Evolutionary conservation across 1,140 invertebrate genomes (phyloP), one percentile per base, ranked within the genome.

Genomic region (Diorhabda sublineata): DNA sequence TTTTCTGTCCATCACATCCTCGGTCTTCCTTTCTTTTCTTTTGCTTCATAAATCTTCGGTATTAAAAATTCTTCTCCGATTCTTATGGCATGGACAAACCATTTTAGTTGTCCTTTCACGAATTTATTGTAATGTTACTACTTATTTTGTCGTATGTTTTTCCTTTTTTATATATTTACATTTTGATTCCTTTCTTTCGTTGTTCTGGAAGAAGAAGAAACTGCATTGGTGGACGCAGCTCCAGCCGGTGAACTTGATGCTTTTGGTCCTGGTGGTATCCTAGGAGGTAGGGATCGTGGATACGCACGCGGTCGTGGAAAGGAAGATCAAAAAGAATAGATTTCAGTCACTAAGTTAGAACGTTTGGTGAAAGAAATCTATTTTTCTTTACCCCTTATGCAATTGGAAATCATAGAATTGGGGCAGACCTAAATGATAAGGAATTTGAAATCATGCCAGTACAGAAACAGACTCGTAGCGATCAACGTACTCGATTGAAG

Each of bases 331-430:
- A 98, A 99, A 80, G 96, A 98, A 86, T 99, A 97, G 97, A 87
- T 95, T 64, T 98, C 98, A 58, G 97, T 99, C 0, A 99, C 98
- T 65, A 99, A 99, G 81, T 87, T 99, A 5, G 98, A 98, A 5
- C 93, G 98, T 78, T 73, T 99, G 11, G 98, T 99, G 0, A 91
- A 94, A 73, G 97, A 99, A 80, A 99, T 99, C 77, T 99, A 99
- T 79, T 86, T 98, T 85, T 99, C 97, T 62, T 83, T 99, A 5
- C 98, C 98, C 9, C 99, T 99, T 79, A 99, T 99, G 88, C 98
- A 99, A 85, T 96, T 91, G 78, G 98, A 99, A 85, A 99, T 99
- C 82, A 98, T 99, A 73, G 98, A 99, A 90, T 99, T 78, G 95
- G 95, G 44, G 83, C 90, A 0, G 82, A 90, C 5, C 84, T 99